These are phyloP conservation scores for Halocynthia aurantium DNA, from an alignment of 23 tunicate species.

Conservation along the genomic window DNA sequence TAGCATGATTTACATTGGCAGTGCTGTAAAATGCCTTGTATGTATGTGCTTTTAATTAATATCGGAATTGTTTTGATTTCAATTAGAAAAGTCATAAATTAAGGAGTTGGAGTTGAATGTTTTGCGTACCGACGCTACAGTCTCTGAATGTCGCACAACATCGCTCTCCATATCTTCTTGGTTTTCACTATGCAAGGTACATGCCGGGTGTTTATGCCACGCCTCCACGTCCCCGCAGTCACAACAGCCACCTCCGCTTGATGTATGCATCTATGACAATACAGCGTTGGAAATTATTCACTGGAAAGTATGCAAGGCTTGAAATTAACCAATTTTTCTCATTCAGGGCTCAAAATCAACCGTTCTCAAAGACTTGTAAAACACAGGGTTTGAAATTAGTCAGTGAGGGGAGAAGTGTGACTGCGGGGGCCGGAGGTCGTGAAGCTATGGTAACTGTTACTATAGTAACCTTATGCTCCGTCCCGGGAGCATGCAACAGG, in stretches of 20 bases:
- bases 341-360: neutral
- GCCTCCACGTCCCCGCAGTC: constrained; percentile 97
- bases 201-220: constrained; percentile 59
- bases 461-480: neutral
- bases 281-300: constrained; percentile 3
- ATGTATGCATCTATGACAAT: constrained; percentile 47
- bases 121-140: no score
- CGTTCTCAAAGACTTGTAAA: no score
- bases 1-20: no score
- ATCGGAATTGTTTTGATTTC: no score
- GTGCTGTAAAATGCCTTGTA: no score
- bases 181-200: constrained; percentile 35
- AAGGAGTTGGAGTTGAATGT: neutral
- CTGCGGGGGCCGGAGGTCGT: no score
- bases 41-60: no score
- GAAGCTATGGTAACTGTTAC: neutral
- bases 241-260: constrained; percentile 93
- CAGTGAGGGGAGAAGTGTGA: no score
- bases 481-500: neutral
- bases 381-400: no score
- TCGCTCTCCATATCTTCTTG: constrained; percentile 2
- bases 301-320: neutral
- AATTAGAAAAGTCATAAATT: neutral
- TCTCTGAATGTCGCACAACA: neutral
- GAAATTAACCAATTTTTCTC: neutral